Evolutionary conservation across 2,888 invertebrate genomes (phyloP).

Genomic region (Melieria omissa): DNA sequence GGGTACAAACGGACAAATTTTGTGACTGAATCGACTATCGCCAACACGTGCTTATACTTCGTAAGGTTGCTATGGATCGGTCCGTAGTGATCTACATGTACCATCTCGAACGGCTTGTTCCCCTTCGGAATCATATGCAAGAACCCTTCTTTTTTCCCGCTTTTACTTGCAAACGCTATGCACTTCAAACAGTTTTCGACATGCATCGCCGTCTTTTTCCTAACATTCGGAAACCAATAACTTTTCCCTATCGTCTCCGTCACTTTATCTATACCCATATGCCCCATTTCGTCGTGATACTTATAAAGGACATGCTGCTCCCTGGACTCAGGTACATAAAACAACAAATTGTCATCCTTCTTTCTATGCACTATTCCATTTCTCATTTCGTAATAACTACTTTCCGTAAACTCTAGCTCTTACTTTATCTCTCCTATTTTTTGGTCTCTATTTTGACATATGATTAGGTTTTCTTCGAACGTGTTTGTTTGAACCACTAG

Average conservation of each 20-base stretch:
- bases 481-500: conserved; percentile 13
- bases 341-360: conserved; percentile 16
- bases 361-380: conserved; percentile 32
- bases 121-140: conserved; percentile 36
- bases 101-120: conserved; percentile 19
- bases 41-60: conserved; percentile 31
- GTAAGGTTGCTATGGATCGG: conserved; percentile 30
- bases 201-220: conserved; percentile 15
- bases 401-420: conserved; percentile 8
- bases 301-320: conserved; percentile 37
- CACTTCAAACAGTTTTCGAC: conserved; percentile 36
- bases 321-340: conserved; percentile 25
- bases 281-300: conserved; percentile 40
- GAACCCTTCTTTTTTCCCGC: conserved; percentile 28
- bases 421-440: background rate
- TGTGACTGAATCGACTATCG: conserved; percentile 36
- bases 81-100: conserved; percentile 43
- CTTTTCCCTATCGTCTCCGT: conserved; percentile 23
- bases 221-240: conserved; percentile 30
- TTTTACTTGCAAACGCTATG: conserved; percentile 30
- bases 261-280: conserved; percentile 33
- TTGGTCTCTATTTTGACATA: conserved; percentile 13
- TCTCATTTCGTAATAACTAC: conserved; percentile 36
- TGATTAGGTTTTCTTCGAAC: conserved; percentile 11
- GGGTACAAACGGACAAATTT: conserved; percentile 32